phyloP scores from a whole-genome alignment of 53 echinoderm and acorn worm species.

The Luidia sarsii region DNA sequence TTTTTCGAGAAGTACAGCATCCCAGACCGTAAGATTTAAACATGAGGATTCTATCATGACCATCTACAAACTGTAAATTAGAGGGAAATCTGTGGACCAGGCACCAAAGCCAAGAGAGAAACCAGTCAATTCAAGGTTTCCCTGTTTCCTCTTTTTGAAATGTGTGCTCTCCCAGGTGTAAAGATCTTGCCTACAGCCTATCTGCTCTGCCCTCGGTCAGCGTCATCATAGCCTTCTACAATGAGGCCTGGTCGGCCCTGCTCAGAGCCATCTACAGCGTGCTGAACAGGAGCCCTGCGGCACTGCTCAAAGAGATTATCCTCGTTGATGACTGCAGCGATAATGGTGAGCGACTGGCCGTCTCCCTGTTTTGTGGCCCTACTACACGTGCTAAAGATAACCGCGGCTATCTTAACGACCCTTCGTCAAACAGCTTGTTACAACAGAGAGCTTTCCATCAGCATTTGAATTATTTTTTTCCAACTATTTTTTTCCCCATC shows the following conservation, averaged over 20 bases:
- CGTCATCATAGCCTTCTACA: constrained; percentile 71
- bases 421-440: too few relatives aligned
- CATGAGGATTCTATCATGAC: too few relatives aligned
- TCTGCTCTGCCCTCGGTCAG: constrained; percentile 59
- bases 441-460: too few relatives aligned
- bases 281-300: constrained; percentile 61
- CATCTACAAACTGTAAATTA: too few relatives aligned
- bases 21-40: too few relatives aligned
- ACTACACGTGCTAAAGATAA: neutral
- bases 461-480: too few relatives aligned
- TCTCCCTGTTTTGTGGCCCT: neutral
- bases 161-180: constrained; percentile 63
- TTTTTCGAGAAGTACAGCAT: too few relatives aligned
- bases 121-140: too few relatives aligned
- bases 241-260: constrained; percentile 76
- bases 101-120: too few relatives aligned
- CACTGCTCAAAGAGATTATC: constrained; percentile 64
- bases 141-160: neutral
- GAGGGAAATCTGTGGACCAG: too few relatives aligned
- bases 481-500: too few relatives aligned
- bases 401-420: too few relatives aligned
- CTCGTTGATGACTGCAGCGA: constrained; percentile 70
- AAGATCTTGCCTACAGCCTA: constrained; percentile 46
- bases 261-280: constrained; percentile 67
- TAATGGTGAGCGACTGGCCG: constrained; percentile 33